Percentiles rank a stretch among this genome's conserved stretches.
Evolutionary conservation across 1,140 invertebrate genomes (phyloP).

Genomic region (Tyrophagus putrescentiae): DNA sequence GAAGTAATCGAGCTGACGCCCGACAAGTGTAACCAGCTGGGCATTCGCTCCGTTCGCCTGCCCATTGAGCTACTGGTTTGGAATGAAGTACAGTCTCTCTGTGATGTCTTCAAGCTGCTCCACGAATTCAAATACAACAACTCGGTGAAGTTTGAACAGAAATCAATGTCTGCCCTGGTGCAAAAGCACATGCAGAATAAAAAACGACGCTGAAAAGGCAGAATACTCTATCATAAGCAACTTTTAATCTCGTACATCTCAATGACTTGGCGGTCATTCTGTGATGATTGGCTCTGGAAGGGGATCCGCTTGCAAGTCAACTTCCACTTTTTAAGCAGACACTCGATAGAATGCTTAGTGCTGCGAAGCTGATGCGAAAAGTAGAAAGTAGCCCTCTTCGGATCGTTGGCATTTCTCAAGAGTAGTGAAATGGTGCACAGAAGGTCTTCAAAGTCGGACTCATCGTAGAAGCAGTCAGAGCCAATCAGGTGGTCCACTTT

Average conservation of each 20-base stretch:
- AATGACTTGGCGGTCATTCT: background rate
- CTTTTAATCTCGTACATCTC: conserved; percentile 12
- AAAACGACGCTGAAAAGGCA: background rate
- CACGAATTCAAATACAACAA: conserved; percentile 15
- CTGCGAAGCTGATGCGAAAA: conserved; percentile 10
- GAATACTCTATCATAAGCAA: background rate
- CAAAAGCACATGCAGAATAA: background rate
- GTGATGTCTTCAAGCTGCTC: background rate
- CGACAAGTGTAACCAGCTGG: conserved; percentile 68
- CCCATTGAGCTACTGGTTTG: conserved; percentile 46
- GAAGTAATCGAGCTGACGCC: conserved; percentile 38
- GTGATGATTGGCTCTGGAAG: background rate
- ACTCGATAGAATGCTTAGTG: conserved; percentile 1
- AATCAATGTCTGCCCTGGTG: background rate
- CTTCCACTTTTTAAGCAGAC: conserved; percentile 5
- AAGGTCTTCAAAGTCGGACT: conserved; percentile 6
- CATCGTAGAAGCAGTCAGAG: conserved; percentile 9
- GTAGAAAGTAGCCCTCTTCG: background rate
- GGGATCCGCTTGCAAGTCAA: background rate
- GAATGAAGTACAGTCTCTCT: conserved; percentile 8
- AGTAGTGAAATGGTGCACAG: background rate
- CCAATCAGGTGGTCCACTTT: conserved; percentile 11
- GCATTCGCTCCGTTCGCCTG: conserved; percentile 55
- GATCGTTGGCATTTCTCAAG: background rate
- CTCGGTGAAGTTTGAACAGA: background rate